Conservation (phyloP, 2,113 vertebrate genomes). For the Capreolus pygargus region DNA sequence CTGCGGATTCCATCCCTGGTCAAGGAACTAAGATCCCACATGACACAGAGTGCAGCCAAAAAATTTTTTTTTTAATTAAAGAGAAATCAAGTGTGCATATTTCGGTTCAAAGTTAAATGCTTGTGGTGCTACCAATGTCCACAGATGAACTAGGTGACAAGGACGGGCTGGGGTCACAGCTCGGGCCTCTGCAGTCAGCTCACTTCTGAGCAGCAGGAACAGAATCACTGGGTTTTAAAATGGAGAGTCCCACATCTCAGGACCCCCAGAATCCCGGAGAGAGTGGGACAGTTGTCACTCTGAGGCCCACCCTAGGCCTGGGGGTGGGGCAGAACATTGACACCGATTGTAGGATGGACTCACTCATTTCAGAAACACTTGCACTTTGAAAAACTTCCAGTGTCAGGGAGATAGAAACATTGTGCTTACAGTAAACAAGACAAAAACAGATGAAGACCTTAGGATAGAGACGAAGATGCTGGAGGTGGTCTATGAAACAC, state of each 20-base stretch:
- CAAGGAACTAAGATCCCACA: neutral
- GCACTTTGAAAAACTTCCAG: neutral
- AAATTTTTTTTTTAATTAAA: neutral
- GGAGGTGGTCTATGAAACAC: neutral
- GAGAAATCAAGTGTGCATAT: neutral
- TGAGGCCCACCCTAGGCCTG: fast-evolving
- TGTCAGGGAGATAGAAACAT: neutral
- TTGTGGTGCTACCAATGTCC: neutral
- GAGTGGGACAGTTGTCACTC: fast-evolving
- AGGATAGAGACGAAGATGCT: neutral
- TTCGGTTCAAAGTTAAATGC: neutral
- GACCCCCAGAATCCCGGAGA: too few relatives aligned
- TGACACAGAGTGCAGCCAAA: neutral
- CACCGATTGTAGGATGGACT: neutral
- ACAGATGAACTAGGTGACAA: fast-evolving
- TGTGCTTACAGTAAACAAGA: neutral
- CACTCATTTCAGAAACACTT: neutral
- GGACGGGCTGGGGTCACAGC: neutral
- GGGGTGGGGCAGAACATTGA: neutral
- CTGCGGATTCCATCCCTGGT: neutral
- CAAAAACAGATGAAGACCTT: neutral
- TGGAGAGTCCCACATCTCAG: neutral
- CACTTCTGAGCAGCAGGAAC: neutral
- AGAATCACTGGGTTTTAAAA: neutral
- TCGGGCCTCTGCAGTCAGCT: neutral